Percentiles rank a stretch among this genome's conserved stretches.
Evolutionary conservation across 2,888 invertebrate genomes (phyloP).

Genomic region (Myopa testacea): DNA sequence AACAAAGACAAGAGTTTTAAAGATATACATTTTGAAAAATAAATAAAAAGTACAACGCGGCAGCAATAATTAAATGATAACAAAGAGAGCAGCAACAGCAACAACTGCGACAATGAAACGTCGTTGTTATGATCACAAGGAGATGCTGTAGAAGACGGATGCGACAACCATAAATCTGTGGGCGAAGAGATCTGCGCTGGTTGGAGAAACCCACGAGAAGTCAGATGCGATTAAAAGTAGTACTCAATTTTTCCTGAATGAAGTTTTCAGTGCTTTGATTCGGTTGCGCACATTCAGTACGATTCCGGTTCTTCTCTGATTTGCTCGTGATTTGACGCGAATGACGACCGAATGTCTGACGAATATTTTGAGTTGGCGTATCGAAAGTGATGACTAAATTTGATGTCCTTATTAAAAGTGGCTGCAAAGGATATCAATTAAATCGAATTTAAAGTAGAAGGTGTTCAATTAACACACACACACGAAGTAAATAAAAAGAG

Average conservation of each 20-base stretch:
- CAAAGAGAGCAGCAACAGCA: neutral
- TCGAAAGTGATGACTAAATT: too few relatives aligned
- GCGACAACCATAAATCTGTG: neutral
- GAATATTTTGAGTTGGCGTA: too few relatives aligned
- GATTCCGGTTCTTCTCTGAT: constrained; percentile 18
- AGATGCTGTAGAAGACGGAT: neutral
- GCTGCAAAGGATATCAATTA: too few relatives aligned
- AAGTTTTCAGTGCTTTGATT: constrained; percentile 15
- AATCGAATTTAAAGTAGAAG: neutral
- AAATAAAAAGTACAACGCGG: neutral
- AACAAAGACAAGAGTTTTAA: neutral
- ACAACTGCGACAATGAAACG: neutral
- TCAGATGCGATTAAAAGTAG: constrained; percentile 5
- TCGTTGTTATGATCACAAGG: neutral
- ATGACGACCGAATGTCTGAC: neutral
- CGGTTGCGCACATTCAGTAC: constrained; percentile 26
- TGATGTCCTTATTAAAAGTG: too few relatives aligned
- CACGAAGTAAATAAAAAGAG: neutral
- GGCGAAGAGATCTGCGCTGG: neutral
- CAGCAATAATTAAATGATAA: neutral
- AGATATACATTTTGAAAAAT: neutral
- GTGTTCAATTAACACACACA: neutral
- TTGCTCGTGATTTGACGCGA: constrained; percentile 24
- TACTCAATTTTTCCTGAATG: constrained; percentile 30
- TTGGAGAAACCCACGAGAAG: neutral